Evolutionary conservation across 1,140 invertebrate genomes (phyloP), one percentile per base, ranked within the genome.

Genomic region (Gonatopus flavifemur): DNA sequence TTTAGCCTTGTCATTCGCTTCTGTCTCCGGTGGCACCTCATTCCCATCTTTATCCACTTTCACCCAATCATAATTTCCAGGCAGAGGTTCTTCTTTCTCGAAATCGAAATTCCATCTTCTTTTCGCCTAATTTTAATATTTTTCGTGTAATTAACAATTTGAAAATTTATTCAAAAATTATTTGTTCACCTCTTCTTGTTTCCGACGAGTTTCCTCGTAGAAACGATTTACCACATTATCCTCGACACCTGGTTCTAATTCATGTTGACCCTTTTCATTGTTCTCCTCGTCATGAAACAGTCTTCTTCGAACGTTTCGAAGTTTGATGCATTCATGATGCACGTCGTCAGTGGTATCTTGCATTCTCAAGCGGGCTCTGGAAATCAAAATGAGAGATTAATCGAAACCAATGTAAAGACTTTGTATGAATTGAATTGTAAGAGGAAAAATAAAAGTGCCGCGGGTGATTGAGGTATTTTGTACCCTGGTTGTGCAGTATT

Each of bases 31-130:
- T 57, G 47, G 21, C 25, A 63, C 41, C 32, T 61, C 62, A 12
- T 61, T 64, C 46, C 55, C 52, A 24, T 70, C 32, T 37, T 64
- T 47, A 15, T 69, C 62, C 4, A 68, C 31, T 42, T 62, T 67
- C 19, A 62, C 55, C 73, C 72, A 77, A 25, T 58, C 51, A 32
- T 59, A 76, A 36, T 58, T 55, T 13, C 70, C 73, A 0, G 63
- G 59, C 8, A 74, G 38, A 6, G 73, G 74, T 35, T 54, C 43
- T 49, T 62, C 72, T 9, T 62, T 66, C 28, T 64, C 64, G 39
- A 77, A 77, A 52, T 77, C 72, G 36, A 77, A 77, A 22, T 77
- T 76, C 72, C 72, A 77, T 8, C 59, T 62, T 39, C 66, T 47
- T 41, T 67, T 69, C 0, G 62, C 65, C 73, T 76, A 41, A 3